Conservation (phyloP, 30 jellyfish, hydroid and myxozoan species). For the Nemopilema nomurai region DNA sequence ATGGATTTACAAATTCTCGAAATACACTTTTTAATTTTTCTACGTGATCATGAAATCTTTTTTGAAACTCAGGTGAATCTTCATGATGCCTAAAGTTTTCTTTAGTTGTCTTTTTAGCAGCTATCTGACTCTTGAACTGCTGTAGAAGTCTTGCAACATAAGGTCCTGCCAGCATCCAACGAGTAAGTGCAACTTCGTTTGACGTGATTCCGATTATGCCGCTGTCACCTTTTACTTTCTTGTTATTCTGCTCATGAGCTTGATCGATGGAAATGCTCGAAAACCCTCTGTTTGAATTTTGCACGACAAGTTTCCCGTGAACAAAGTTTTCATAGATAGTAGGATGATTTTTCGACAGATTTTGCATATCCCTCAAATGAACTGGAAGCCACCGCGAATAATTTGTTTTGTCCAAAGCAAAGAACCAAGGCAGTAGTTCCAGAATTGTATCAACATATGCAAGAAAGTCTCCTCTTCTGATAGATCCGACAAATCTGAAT, state of each 20-base stretch:
- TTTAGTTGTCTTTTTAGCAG: constrained; percentile 17
- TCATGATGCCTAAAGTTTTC: constrained; percentile 47
- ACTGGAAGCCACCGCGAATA: constrained; percentile 57
- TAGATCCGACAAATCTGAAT: constrained; percentile 53
- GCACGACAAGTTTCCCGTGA: constrained; percentile 45
- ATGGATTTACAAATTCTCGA: constrained; percentile 48
- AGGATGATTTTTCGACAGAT: constrained; percentile 30
- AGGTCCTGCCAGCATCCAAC: constrained; percentile 9
- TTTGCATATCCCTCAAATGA: constrained; percentile 44
- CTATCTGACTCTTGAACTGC: not conserved
- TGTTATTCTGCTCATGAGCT: constrained; percentile 49
- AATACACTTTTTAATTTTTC: constrained; percentile 21
- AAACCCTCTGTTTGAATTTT: constrained; percentile 32
- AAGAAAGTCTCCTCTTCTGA: constrained; percentile 43
- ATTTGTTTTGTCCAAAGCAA: constrained; percentile 50
- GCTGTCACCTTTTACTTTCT: constrained; percentile 33
- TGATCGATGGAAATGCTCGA: constrained; percentile 51
- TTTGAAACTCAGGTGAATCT: constrained; percentile 38
- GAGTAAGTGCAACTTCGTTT: constrained; percentile 43
- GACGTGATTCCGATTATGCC: constrained; percentile 27
- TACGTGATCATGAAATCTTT: constrained; percentile 17
- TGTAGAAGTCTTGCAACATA: not conserved
- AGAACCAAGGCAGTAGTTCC: constrained; percentile 60
- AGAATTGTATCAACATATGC: constrained; percentile 36
- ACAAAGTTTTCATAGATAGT: constrained; percentile 17